These are phyloP conservation scores for Calvadosia cruxmelitensis DNA, from an alignment of 30 jellyfish, hydroid and myxozoan genomes.

Conservation along the genomic window DNA sequence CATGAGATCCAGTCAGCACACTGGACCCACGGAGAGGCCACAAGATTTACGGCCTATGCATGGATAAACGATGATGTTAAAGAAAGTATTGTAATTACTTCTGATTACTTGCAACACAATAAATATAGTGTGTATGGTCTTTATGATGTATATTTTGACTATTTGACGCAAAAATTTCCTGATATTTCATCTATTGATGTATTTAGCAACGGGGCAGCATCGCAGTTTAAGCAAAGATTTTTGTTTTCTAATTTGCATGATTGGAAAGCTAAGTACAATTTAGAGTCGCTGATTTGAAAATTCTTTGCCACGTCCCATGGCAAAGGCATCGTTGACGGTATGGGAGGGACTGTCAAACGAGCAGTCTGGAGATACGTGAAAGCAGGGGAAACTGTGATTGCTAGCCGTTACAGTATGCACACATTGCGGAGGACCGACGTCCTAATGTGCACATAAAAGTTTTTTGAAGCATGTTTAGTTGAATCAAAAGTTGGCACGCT, in stretches of 20 bases:
- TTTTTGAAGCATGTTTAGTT: conserved; percentile 5
- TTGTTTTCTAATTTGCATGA: conserved; percentile 1
- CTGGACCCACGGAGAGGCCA: conserved; percentile 35
- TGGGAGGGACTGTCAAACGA: conserved; percentile 35
- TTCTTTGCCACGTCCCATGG: conserved; percentile 1
- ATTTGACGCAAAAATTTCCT: not conserved
- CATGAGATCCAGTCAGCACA: conserved; percentile 64
- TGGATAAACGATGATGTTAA: conserved; percentile 23
- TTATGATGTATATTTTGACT: not conserved
- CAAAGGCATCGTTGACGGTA: conserved; percentile 4
- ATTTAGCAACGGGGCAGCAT: conserved; percentile 8
- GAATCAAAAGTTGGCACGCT: not conserved
- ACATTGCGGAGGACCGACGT: conserved; percentile 7
- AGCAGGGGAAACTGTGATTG: conserved; percentile 1
- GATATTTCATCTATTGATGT: not conserved
- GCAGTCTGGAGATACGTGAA: conserved; percentile 20
- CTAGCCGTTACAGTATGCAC: conserved; percentile 4
- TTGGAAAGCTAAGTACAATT: conserved; percentile 1
- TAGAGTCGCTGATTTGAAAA: not conserved
- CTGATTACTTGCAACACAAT: conserved; percentile 32
- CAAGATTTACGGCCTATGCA: conserved; percentile 45
- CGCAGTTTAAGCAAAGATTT: conserved; percentile 6
- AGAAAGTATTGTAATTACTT: conserved; percentile 25
- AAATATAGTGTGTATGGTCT: conserved; percentile 16
- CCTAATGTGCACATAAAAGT: not conserved